Evolutionary conservation across 2,888 invertebrate species (phyloP).

Genomic region (Bugulina stolonifera): DNA sequence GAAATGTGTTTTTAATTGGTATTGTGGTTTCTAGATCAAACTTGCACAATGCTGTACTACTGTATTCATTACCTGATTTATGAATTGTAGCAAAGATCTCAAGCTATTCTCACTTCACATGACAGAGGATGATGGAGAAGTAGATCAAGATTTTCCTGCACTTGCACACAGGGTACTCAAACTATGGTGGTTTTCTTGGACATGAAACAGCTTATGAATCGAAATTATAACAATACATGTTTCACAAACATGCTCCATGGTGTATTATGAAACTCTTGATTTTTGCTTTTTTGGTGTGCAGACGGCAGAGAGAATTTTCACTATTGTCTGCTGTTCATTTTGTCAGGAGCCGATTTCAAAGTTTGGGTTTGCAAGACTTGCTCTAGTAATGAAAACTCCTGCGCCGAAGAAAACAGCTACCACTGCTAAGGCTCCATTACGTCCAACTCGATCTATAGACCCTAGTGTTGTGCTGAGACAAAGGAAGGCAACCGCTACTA

Average conservation of each 20-base stretch:
- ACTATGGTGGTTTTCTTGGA: not conserved
- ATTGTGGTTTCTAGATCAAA: no score
- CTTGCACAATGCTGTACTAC: no score
- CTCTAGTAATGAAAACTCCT: conserved; percentile 68
- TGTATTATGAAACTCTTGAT: no score
- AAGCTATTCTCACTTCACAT: conserved; percentile 63
- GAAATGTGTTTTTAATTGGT: no score
- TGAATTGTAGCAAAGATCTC: conserved; percentile 19
- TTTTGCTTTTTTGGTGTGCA: no score
- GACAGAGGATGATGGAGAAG: conserved; percentile 92
- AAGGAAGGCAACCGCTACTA: not conserved
- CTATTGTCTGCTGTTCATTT: not conserved
- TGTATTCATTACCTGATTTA: no score
- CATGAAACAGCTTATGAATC: no score
- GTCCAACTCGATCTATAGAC: not conserved
- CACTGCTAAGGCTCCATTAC: not conserved
- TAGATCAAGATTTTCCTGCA: conserved; percentile 85
- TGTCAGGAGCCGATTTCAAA: conserved; percentile 76
- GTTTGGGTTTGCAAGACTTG: conserved; percentile 83
- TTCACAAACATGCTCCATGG: no score
- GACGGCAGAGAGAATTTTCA: no score
- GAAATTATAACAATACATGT: no score
- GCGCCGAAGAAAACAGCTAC: conserved; percentile 16
- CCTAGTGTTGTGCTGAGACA: not conserved
- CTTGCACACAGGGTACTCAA: conserved; percentile 60